Evolutionary conservation across 2,113 vertebrate species (phyloP).

Genomic region (Antechinus flavipes): DNA sequence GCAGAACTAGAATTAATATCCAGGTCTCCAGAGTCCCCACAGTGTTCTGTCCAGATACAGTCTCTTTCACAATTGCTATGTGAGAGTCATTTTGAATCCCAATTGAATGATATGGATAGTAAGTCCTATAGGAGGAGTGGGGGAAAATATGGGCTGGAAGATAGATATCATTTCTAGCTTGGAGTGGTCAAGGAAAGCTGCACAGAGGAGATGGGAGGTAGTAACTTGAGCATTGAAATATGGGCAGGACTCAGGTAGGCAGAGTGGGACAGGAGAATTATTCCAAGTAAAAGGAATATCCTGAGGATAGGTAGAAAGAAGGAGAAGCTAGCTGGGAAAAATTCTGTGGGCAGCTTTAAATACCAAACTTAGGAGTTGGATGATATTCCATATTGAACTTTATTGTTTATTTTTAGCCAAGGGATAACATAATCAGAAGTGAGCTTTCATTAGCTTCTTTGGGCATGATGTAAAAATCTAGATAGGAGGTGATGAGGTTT

Average conservation of each 20-base stretch:
- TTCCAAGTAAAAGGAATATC: background rate
- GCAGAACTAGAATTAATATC: background rate
- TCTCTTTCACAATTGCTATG: background rate
- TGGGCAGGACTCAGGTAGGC: background rate
- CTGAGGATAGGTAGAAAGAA: background rate
- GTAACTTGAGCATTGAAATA: conserved; percentile 9
- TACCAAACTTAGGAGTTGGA: background rate
- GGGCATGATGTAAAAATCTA: background rate
- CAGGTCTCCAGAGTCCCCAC: background rate
- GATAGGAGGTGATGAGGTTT: background rate
- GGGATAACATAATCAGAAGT: background rate
- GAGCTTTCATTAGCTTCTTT: background rate
- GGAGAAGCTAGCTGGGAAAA: background rate
- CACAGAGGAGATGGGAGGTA: background rate
- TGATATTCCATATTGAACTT: background rate
- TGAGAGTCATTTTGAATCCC: background rate
- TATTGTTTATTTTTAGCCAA: background rate
- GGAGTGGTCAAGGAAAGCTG: background rate
- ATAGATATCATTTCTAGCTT: background rate
- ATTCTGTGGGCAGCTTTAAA: background rate
- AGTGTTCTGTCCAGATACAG: background rate
- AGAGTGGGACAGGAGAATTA: background rate
- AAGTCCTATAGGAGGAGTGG: background rate
- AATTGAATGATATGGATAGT: background rate
- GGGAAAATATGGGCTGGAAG: background rate